These are phyloP conservation scores for Trissolcus japonicus DNA, from an alignment of 2,888 invertebrate species.

Conservation along the genomic window DNA sequence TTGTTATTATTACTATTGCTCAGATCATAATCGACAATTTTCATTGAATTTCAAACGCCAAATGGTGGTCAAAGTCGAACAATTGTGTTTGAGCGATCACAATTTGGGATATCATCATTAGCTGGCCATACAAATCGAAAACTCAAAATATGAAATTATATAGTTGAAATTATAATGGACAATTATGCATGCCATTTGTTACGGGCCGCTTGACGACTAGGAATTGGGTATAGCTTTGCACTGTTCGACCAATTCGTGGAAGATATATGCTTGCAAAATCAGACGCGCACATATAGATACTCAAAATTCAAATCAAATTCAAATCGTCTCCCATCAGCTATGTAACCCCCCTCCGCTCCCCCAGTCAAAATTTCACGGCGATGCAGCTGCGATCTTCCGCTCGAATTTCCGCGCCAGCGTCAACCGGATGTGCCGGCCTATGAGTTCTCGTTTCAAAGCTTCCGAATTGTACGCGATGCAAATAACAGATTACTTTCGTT, in stretches of 20 bases:
- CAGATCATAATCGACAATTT: not conserved
- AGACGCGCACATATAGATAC: slow-evolving; percentile 48
- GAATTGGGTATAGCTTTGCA: slow-evolving; percentile 15
- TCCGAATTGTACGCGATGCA: slow-evolving; percentile 48
- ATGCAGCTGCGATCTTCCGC: slow-evolving; percentile 61
- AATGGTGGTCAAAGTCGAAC: slow-evolving; percentile 4
- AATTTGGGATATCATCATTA: slow-evolving; percentile 36
- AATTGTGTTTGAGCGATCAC: slow-evolving; percentile 33
- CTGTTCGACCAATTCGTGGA: slow-evolving; percentile 18
- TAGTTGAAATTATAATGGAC: slow-evolving; percentile 33
- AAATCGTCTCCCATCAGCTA: slow-evolving; percentile 65
- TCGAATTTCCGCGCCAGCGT: slow-evolving; percentile 56
- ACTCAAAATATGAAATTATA: slow-evolving; percentile 42
- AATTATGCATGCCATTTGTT: slow-evolving; percentile 53
- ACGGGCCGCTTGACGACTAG: slow-evolving; percentile 39
- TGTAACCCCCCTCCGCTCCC: slow-evolving; percentile 34
- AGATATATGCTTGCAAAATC: slow-evolving; percentile 50
- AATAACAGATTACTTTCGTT: slow-evolving; percentile 53
- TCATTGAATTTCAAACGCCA: slow-evolving; percentile 2
- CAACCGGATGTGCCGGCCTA: slow-evolving; percentile 53
- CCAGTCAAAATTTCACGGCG: slow-evolving; percentile 60
- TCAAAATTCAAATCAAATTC: slow-evolving; percentile 72
- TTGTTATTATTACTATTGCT: not conserved
- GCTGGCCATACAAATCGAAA: slow-evolving; percentile 28
- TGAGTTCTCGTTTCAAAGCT: slow-evolving; percentile 57